These are phyloP conservation scores for Campylomormyrus numenius DNA, from an alignment of 2,113 vertebrate species.

Conservation along the genomic window DNA sequence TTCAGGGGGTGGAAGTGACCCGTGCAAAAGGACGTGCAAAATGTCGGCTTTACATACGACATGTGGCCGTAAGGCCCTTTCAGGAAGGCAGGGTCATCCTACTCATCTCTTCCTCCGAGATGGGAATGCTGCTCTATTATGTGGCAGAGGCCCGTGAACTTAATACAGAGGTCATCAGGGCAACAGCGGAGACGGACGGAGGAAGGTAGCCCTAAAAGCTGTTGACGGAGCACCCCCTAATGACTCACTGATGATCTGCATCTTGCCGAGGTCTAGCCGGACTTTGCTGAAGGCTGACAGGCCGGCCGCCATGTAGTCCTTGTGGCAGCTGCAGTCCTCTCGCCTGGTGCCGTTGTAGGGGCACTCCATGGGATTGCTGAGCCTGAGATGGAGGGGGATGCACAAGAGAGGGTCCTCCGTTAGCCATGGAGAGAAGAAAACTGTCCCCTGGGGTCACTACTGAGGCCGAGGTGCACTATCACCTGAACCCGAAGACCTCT, in stretches of 20 bases:
- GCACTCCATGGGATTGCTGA: constrained; percentile 89
- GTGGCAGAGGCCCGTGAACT: background rate
- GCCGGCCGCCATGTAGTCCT: constrained; percentile 83
- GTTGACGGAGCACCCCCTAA: background rate
- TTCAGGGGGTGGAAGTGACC: background rate
- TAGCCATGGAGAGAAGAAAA: background rate
- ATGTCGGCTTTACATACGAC: background rate
- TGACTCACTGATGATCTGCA: constrained; percentile 91
- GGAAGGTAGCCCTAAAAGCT: background rate
- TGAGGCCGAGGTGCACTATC: constrained; percentile 35
- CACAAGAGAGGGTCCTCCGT: constrained; percentile 17
- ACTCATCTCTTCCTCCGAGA: background rate
- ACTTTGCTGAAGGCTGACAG: constrained; percentile 87
- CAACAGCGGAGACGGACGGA: background rate
- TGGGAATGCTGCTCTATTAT: background rate
- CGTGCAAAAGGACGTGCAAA: background rate
- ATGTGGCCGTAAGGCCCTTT: background rate
- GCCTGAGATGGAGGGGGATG: constrained; percentile 50
- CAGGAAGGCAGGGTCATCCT: background rate
- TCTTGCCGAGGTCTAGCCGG: constrained; percentile 77
- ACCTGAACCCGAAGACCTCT: constrained; percentile 95
- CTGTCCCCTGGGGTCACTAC: background rate
- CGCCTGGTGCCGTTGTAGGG: constrained; percentile 80
- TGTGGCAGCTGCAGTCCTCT: constrained; percentile 83
- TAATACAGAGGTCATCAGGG: background rate